These are phyloP conservation scores for Papilio polyxenes DNA, from an alignment of 1,140 invertebrate species.

Conservation along the genomic window DNA sequence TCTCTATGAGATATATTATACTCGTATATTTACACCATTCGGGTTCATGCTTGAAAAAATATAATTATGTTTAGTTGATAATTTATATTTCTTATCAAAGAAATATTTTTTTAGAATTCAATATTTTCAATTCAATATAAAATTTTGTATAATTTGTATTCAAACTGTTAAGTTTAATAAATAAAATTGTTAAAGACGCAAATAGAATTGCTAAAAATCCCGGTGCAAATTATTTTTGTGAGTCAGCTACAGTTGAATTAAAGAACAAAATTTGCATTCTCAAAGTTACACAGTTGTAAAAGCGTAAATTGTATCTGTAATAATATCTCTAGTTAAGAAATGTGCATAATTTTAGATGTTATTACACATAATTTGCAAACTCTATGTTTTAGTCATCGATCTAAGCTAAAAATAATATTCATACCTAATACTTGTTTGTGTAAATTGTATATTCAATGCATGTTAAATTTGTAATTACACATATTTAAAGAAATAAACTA, in stretches of 20 bases:
- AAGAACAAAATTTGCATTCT: conserved; percentile 10
- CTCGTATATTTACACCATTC: not conserved
- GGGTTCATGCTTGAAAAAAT: not conserved
- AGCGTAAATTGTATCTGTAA: not conserved
- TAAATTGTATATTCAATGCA: not conserved
- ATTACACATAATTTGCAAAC: not conserved
- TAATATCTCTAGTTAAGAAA: not conserved
- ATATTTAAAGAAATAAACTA: conserved; percentile 2
- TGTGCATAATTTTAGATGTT: not conserved
- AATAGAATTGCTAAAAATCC: not conserved
- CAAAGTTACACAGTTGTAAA: conserved; percentile 11
- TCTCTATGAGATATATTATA: not conserved
- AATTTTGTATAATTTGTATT: not conserved
- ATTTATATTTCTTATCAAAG: not conserved
- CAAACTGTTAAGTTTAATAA: not conserved
- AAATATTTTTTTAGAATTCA: not conserved
- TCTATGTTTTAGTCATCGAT: not conserved
- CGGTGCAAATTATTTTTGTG: conserved; percentile 11
- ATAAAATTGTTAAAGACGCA: not conserved
- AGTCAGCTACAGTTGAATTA: conserved; percentile 12
- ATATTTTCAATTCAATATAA: not conserved
- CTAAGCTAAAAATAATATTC: not conserved
- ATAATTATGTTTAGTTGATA: not conserved
- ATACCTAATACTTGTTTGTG: not conserved
- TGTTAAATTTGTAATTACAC: not conserved